These are phyloP conservation scores for Ceratoteleas bidentatus DNA, from an alignment of 1,140 invertebrate species.

Conservation along the genomic window DNA sequence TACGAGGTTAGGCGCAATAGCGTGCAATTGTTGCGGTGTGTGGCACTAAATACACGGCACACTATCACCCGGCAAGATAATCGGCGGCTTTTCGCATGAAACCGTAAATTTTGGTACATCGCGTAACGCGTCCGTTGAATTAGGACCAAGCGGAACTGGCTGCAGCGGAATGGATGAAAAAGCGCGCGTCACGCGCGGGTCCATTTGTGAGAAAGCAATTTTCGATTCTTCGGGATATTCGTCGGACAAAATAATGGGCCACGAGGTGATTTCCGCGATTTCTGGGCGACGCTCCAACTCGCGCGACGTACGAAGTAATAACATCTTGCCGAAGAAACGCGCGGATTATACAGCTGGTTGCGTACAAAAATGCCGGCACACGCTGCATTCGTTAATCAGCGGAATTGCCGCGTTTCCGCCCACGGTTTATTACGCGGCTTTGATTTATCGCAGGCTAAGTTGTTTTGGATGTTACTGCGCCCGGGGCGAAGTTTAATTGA, in stretches of 20 bases:
- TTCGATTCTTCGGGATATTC: constrained; percentile 67
- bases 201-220: constrained; percentile 70
- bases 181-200: constrained; percentile 7
- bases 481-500: constrained; percentile 30
- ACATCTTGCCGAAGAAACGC: constrained; percentile 58
- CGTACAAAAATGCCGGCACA: constrained; percentile 38
- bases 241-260: constrained; percentile 66
- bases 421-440: constrained; percentile 12
- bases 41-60: constrained; percentile 15
- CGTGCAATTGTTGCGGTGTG: constrained; percentile 34
- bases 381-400: constrained; percentile 51
- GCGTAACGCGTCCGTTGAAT: constrained; percentile 56
- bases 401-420: constrained; percentile 23
- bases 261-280: constrained; percentile 56
- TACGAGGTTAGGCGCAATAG: constrained; percentile 29
- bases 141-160: constrained; percentile 47
- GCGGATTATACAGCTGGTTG: constrained; percentile 54
- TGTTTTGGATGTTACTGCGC: constrained; percentile 24
- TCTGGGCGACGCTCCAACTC: constrained; percentile 67
- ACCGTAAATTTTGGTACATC: constrained; percentile 63
- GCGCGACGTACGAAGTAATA: constrained; percentile 64
- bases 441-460: constrained; percentile 23
- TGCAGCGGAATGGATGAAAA: constrained; percentile 20
- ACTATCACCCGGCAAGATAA: constrained; percentile 37
- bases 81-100: constrained; percentile 34